Conservation (phyloP, 2,888 invertebrate species). For the Latrodectus hesperus region DNA sequence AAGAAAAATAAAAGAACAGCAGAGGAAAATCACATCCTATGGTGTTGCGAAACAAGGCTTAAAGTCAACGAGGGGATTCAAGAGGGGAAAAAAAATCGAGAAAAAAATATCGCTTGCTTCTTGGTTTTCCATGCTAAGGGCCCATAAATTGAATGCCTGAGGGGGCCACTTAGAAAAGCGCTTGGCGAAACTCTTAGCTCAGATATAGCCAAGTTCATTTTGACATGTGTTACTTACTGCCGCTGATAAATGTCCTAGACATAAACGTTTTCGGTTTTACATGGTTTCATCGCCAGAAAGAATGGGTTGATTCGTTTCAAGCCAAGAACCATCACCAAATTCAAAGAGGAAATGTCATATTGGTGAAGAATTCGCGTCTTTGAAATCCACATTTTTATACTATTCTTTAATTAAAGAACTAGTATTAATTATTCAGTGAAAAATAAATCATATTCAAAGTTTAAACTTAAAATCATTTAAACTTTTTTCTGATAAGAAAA, state of each 20-base stretch:
- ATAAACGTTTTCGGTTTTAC: constrained; percentile 33
- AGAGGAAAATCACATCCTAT: constrained; percentile 27
- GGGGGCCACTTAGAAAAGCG: constrained; percentile 32
- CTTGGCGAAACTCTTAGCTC: neutral
- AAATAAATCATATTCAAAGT: neutral
- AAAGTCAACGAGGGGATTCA: constrained; percentile 33
- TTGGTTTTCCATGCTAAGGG: constrained; percentile 2
- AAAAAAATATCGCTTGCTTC: neutral
- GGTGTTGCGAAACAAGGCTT: constrained; percentile 17
- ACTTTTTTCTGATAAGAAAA: no score
- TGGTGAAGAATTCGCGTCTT: neutral
- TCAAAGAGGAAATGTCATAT: neutral
- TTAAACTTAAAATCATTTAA: no score
- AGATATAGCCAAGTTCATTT: constrained; percentile 32
- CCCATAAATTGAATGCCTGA: constrained; percentile 50
- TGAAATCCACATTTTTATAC: neutral
- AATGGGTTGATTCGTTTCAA: neutral
- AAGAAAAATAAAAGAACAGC: neutral
- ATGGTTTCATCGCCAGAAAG: neutral
- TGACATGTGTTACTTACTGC: constrained; percentile 62
- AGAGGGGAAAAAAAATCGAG: neutral
- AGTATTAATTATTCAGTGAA: neutral
- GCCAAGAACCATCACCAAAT: neutral
- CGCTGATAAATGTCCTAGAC: constrained; percentile 47
- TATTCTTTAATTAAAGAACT: neutral